Base-by-base conservation (phyloP, 2,888 invertebrate species). In the Drosophila robusta region DNA sequence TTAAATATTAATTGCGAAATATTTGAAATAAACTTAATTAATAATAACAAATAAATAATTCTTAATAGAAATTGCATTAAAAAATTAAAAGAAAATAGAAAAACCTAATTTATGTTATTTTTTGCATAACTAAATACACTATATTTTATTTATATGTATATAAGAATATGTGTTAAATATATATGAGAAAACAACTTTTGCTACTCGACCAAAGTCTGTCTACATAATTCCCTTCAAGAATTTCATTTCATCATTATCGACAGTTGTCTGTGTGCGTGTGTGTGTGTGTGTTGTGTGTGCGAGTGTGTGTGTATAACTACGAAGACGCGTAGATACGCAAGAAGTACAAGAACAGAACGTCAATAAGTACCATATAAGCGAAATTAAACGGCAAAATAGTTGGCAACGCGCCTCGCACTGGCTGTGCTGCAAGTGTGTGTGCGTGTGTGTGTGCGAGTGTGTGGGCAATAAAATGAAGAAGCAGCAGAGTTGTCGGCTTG, bases 331-430 rank as follows among this genome's bases (percentile, higher is more conserved):
- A 75, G 63, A 78, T 63, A 78, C 70, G 67, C 61, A 79, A 86
- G 74, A 73, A 65, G 60, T 63, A 58, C 60, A 75, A 56, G 56
- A 68, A 63, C 46, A 26, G 54, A 68, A 39, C 57, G 68, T 66
- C 72, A 76, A 87, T 73, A 76, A 85, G 82, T 85, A 81, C 88
- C 80, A 86, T 83, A 88, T 88, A 83, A 83, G 82, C 88, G 88
- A 83, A 83, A 83, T 83, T 83, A 83, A 83, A 83, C 88, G 88
- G 83, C 86, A 86, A 83, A 88, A 83, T 83, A 88, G 88, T 86
- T 88, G 88, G 86, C 86, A 83, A 72, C 83, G 86, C 86, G 80
- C 85, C 45, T 63, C 67, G 58, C 66, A 60, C 62, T 55, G 55
- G 54, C 60, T n/a, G 18, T 24, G 29, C 11, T 41, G 4, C 45